phyloP scores from a whole-genome alignment of 1,140 invertebrate genomes.

The Dreissena rostriformis region DNA sequence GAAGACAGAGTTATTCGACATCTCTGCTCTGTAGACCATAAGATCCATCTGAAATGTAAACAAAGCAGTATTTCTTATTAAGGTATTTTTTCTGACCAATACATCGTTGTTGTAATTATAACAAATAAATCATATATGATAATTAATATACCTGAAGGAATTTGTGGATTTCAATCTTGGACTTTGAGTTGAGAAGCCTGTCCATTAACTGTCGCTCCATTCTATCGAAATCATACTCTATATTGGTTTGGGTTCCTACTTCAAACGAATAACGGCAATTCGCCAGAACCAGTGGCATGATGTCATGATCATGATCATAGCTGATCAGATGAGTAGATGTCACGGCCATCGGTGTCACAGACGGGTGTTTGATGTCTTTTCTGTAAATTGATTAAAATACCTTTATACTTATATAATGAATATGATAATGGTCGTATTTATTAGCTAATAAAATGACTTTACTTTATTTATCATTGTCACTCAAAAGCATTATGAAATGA shows the following conservation, averaged over 20 bases:
- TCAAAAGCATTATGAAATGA: background rate
- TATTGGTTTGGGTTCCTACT: conserved; percentile 61
- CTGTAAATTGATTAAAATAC: conserved; percentile 4
- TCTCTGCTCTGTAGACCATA: conserved; percentile 45
- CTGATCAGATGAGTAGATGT: conserved; percentile 64
- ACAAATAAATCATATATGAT: background rate
- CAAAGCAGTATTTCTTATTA: background rate
- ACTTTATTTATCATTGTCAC: background rate
- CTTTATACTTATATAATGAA: background rate
- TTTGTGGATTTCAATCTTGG: conserved; percentile 46
- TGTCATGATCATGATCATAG: conserved; percentile 65
- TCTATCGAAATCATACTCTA: conserved; percentile 70
- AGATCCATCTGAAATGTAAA: conserved; percentile 30
- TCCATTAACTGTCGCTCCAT: conserved; percentile 67
- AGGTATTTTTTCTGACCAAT: background rate
- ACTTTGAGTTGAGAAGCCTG: conserved; percentile 65
- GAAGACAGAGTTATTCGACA: conserved; percentile 42
- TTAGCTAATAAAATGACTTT: background rate
- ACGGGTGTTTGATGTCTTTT: conserved; percentile 26
- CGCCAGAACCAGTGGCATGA: conserved; percentile 67
- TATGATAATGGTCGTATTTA: background rate
- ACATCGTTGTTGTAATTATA: background rate
- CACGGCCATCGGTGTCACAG: conserved; percentile 29
- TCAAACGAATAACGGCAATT: conserved; percentile 72
- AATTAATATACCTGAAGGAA: conserved; percentile 1